Evolutionary conservation across 1,140 invertebrate genomes (phyloP), one percentile per base, ranked within the genome.

Genomic region (Carcinoscorpius rotundicauda): DNA sequence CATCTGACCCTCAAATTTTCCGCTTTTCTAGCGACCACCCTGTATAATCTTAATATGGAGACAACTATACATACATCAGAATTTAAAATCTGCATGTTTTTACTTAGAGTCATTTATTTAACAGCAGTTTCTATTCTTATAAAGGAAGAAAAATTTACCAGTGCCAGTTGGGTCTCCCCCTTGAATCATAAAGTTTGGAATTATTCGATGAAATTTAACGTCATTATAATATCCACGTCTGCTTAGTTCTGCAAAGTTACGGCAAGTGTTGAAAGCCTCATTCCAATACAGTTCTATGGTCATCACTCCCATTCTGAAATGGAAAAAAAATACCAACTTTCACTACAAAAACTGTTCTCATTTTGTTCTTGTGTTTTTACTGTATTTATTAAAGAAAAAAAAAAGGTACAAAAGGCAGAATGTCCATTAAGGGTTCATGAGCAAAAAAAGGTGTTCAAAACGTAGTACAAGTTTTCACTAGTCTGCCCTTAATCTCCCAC

Each of bases 171-270:
- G 95, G 82, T 98, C 94, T 49, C 84, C 84, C 58, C 82, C 90
- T 82, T 95, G 95, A 72, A 98, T 96, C 93, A 99, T 98, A 77
- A 99, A 98, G 78, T 98, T 92, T 67, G 86, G 76, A 66, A 99
- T 97, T 55, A 99, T 87, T 74, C 96, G 82, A 76, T 99, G 97
- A 78, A 98, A 99, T 73, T 93, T 93, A 6, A 91, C 91, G 64
- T 88, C 88, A 78, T 97, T 96, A 75, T 97, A 99, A 79, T 97
- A 98, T 50, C 93, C 93, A 74, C 94, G 80, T 68, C 91, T 80
- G 0, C 87, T 81, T 51, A 98, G 78, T 79, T 98, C 95, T 63
- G 93, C 93, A 81, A 98, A 98, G 77, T 99, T 99, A 73, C 89
- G 80, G 69, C 96, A 98, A 3, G 95, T 97, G 65, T 87, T 86